Conservation (phyloP, 2,888 invertebrate species). For the Philhelius pedissequus region DNA sequence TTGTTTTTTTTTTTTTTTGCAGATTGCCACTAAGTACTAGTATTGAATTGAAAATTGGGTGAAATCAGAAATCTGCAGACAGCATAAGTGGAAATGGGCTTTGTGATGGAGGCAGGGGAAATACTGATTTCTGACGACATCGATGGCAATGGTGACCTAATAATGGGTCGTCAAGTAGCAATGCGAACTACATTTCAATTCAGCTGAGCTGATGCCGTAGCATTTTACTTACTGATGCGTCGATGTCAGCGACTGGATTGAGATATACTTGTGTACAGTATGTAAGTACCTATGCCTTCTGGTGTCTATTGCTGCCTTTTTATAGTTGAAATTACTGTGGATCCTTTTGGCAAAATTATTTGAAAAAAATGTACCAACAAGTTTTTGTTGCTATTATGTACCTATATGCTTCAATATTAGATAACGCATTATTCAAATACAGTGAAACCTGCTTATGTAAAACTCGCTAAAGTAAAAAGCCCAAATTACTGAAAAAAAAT, state of each 20-base stretch:
- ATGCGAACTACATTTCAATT: constrained; percentile 17
- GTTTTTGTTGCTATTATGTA: no score
- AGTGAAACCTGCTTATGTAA: no score
- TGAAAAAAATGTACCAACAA: background rate
- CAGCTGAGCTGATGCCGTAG: constrained; percentile 54
- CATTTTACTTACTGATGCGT: constrained; percentile 20
- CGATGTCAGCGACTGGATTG: constrained; percentile 16
- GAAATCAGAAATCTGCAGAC: constrained; percentile 62
- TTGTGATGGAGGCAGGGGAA: background rate
- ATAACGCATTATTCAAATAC: no score
- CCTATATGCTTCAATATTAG: no score
- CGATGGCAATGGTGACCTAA: constrained; percentile 52
- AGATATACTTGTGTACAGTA: constrained; percentile 1
- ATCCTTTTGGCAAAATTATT: background rate
- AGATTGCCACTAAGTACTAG: constrained; percentile 24
- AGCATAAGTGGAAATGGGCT: background rate
- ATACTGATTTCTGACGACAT: constrained; percentile 18
- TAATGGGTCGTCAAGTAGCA: constrained; percentile 58
- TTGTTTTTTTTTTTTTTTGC: background rate
- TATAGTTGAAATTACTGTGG: background rate
- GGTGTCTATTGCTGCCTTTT: constrained; percentile 24
- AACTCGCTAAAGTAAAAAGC: no score
- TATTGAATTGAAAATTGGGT: no score
- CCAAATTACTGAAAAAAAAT: no score
- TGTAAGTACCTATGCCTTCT: background rate